Percentiles rank a stretch among this genome's conserved stretches.
Conservation (phyloP, 2,888 invertebrate genomes). For the Homarus gammarus region DNA sequence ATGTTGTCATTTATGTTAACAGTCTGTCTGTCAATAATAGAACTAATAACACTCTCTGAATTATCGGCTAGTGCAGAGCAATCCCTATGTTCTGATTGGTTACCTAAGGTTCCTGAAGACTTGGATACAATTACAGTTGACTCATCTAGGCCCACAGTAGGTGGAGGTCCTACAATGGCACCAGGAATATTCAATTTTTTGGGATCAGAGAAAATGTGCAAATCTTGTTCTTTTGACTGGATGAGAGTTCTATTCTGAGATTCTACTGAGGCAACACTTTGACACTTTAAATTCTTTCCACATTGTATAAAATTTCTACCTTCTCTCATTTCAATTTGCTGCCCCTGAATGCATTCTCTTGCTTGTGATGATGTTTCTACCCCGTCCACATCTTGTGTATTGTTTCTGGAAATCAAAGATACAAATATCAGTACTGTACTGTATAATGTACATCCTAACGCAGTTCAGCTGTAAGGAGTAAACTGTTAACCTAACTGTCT, state of each 20-base stretch:
- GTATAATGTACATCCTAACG: no score
- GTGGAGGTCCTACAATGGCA: background rate
- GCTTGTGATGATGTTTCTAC: background rate
- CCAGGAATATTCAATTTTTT: background rate
- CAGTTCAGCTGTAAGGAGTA: no score
- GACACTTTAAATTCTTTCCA: background rate
- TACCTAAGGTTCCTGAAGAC: background rate
- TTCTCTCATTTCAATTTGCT: background rate
- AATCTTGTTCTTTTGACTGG: background rate
- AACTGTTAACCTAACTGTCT: no score
- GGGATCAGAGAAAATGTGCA: background rate
- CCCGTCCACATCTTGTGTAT: background rate
- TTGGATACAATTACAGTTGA: background rate
- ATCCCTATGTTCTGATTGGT: background rate
- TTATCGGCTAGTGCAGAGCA: background rate
- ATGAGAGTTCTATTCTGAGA: background rate
- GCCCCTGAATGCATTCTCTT: background rate
- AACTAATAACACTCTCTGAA: background rate
- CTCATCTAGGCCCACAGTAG: background rate
- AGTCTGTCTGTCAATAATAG: background rate
- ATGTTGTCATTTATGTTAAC: background rate
- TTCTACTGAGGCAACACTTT: background rate
- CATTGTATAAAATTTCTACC: background rate
- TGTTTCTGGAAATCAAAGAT: background rate
- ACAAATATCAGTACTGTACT: no score